Base-by-base conservation (phyloP, 2,113 vertebrate genomes). In the Bagarius yarrelli region DNA sequence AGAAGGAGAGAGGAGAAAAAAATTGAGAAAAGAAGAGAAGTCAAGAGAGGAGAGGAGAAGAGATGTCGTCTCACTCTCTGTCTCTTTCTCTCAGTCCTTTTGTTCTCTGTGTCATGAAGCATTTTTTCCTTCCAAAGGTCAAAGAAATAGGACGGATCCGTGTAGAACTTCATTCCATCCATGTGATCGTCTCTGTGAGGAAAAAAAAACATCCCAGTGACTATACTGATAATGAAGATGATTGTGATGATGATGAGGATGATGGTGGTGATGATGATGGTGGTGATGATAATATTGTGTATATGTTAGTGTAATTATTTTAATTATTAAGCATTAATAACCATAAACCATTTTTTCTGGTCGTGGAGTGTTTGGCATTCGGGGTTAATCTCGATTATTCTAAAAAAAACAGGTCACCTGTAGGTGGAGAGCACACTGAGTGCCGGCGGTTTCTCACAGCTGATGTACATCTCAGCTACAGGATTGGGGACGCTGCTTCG, bases 101-200 rank as follows among this genome's bases (percentile, higher is more conserved):
- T 99, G 56, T 98, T 95, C 89, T 99, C 97, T 1, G 96, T 99
- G 91, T 98, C 97, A 87, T 96, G 96, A 57, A 99, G 92, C 96
- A 99, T 99, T 90, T 96, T 98, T 89, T 99, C 95, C 90, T 96
- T 99, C 97, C 97, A 99, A 83, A 99, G 92, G 88, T 98, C 95
- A 89, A 99, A 99, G 90, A 98, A 99, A 91, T 98, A 98, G 0
- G 96, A 98, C 5, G 97, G 96, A 91, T 98, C 95, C 0, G 96
- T 97, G 88, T 99, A 98, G 89, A 97, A 98, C 78, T 95, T 97
- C 89, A 98, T 92, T 9, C 95, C 96, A 6, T 98, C 96, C 60
- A 94, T 94, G 72, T 94, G 94, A 88, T 98, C 97, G 90, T 98
- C 96, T 89, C 97, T 99, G 80, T 16, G 85, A 6, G 76, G 81